Conservation (phyloP, 2,888 invertebrate species). For the Papilio protenor region DNA sequence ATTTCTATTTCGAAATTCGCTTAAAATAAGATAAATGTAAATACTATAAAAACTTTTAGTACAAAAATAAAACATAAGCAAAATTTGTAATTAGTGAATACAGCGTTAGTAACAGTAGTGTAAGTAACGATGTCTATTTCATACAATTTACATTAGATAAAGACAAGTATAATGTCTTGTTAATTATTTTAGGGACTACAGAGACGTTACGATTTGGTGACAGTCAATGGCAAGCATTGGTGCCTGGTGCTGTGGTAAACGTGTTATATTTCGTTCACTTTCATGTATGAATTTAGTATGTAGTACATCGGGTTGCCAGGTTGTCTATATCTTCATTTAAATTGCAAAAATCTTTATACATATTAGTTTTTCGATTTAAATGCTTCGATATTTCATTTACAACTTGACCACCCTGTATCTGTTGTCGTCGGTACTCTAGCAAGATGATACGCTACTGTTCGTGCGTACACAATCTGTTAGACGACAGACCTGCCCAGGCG, state of each 20-base stretch:
- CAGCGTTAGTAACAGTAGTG: neutral
- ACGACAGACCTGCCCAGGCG: conserved; percentile 94
- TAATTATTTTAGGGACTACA: conserved; percentile 19
- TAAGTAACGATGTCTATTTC: neutral
- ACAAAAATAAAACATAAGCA: neutral
- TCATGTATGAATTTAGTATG: conserved; percentile 20
- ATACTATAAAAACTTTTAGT: neutral
- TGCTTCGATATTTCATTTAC: neutral
- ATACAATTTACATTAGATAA: neutral
- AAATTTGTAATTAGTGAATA: neutral
- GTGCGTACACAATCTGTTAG: conserved; percentile 35
- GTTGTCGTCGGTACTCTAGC: conserved; percentile 14
- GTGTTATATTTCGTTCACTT: conserved; percentile 7
- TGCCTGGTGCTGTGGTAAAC: conserved; percentile 38
- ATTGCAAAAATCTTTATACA: neutral
- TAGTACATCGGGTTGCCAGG: conserved; percentile 16
- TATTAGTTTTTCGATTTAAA: neutral
- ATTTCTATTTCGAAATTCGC: neutral
- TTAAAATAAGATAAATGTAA: neutral
- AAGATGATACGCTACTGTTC: conserved; percentile 39
- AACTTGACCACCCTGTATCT: conserved; percentile 25
- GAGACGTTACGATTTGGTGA: conserved; percentile 37
- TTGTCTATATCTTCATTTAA: neutral
- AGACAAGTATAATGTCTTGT: neutral
- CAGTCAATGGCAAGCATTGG: conserved; percentile 48